Evolutionary conservation across 2,797 vertebrate genomes (phyloP).

Genomic region (Neolamprologus multifasciatus): DNA sequence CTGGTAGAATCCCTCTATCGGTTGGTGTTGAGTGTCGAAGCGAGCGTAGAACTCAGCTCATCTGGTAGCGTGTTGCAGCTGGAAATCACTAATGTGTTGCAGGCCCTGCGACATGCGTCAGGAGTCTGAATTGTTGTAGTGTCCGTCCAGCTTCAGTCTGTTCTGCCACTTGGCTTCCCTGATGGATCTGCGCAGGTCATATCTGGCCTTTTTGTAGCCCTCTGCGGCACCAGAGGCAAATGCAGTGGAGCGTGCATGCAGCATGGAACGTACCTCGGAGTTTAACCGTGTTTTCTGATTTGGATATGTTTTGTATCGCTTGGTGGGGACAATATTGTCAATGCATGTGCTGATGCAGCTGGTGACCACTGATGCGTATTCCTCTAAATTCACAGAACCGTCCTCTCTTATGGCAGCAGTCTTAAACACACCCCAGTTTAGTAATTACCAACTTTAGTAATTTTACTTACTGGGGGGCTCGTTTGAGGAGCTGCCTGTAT

Average conservation of each 20-base stretch:
- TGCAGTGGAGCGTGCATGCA: not conserved
- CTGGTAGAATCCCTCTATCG: not conserved
- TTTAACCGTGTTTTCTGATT: not conserved
- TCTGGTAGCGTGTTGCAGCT: not conserved
- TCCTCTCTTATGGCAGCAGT: not conserved
- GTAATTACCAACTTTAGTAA: not conserved
- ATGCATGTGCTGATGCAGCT: not conserved
- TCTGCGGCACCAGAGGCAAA: not conserved
- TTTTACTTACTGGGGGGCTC: not conserved
- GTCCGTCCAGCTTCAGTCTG: not conserved
- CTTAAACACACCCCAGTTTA: not conserved
- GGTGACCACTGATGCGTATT: not conserved
- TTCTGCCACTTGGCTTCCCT: not conserved
- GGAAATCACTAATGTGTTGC: not conserved
- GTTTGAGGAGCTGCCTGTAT: not conserved
- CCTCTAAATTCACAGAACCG: not conserved
- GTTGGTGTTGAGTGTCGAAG: not conserved
- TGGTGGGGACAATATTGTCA: not conserved
- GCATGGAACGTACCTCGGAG: rapidly evolving
- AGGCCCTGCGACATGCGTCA: not conserved
- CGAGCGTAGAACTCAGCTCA: not conserved
- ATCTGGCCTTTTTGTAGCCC: not conserved
- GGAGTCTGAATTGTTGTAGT: not conserved
- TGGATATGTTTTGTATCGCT: not conserved
- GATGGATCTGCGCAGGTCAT: not conserved